Base-by-base conservation (phyloP, 2,797 vertebrate species). In the Chaetodon trifasciatus region DNA sequence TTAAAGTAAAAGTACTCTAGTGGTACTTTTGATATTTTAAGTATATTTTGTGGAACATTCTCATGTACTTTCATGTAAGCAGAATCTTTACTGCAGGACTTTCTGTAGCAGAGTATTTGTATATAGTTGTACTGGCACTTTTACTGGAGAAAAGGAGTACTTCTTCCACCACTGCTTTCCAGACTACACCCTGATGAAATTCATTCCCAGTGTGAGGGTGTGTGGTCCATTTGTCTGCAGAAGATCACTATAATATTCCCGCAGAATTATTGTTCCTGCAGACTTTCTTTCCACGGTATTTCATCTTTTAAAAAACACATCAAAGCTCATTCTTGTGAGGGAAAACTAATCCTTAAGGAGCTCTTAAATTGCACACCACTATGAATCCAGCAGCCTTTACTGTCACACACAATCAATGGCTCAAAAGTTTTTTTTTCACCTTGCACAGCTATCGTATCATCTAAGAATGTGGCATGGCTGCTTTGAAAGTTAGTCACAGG, bases 381-480 rank as follows among this genome's bases (percentile, higher is more conserved):
- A 9, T 32, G 50, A 68, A 4, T 37, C 39, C 17, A 47, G 55
- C n/a, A 44, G 19, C 9, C 11, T 35, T 24, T 2, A 44, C 6
- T 16, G 37, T 70, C 13, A 23, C 64, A 32, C 32, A 23, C 17
- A 39, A 21, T 52, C 55, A 56, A 12, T 37, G 42, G 17, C 42
- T 46, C 17, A 11, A 5, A 16, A 52, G 50, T 46, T 66, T 47
- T n/a, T 61, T 11, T 39, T 47, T 39, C 62, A 42, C 21, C 23
- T 58, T 7, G 32, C 70, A 7, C 57, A 19, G 44, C 40, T 57
- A 39, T 74, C 61, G 47, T 12, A 2, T 42, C 28, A 50, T 50
- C 46, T 65, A 57, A 82, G 79, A 89, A 85, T 87, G 76, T 46
- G 42, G 76, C 40, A 1, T 23, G 62, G 68, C 81, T 37, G 47